Percentiles rank a stretch among this genome's conserved stretches.
Conservation (phyloP, 2,888 invertebrate species). For the Megaustenia siamemsis region DNA sequence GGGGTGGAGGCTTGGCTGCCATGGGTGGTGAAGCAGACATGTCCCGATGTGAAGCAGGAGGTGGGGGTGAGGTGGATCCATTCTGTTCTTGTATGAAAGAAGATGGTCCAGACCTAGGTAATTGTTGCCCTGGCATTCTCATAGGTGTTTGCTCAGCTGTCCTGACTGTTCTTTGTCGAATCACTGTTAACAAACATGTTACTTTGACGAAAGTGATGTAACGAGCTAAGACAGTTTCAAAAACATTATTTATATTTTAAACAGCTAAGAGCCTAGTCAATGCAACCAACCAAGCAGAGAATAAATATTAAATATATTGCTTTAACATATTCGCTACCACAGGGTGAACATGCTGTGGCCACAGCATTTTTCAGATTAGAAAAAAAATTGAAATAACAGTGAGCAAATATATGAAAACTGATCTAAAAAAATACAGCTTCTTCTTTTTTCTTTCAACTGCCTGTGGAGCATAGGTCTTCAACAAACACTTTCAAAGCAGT, state of each 20-base stretch:
- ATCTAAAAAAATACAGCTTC: too few relatives aligned
- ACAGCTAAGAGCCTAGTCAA: neutral
- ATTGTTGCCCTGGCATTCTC: neutral
- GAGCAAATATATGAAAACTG: neutral
- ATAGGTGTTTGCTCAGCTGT: conserved; percentile 14
- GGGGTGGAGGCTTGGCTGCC: neutral
- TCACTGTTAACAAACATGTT: conserved; percentile 3
- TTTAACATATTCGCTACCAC: too few relatives aligned
- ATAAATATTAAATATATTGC: too few relatives aligned
- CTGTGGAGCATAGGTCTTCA: too few relatives aligned
- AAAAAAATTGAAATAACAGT: neutral
- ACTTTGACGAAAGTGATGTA: too few relatives aligned
- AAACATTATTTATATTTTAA: neutral
- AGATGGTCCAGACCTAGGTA: neutral
- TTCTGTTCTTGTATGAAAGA: neutral
- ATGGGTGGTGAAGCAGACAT: neutral
- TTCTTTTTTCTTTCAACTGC: too few relatives aligned
- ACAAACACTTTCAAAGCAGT: too few relatives aligned
- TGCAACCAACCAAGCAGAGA: neutral
- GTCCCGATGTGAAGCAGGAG: neutral
- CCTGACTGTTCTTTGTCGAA: conserved; percentile 26
- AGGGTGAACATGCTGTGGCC: too few relatives aligned
- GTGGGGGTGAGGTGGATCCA: neutral
- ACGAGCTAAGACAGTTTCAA: too few relatives aligned
- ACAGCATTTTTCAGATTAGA: too few relatives aligned